Evolutionary conservation across 1,140 invertebrate species (phyloP).

Genomic region (Calephelis nemesis): DNA sequence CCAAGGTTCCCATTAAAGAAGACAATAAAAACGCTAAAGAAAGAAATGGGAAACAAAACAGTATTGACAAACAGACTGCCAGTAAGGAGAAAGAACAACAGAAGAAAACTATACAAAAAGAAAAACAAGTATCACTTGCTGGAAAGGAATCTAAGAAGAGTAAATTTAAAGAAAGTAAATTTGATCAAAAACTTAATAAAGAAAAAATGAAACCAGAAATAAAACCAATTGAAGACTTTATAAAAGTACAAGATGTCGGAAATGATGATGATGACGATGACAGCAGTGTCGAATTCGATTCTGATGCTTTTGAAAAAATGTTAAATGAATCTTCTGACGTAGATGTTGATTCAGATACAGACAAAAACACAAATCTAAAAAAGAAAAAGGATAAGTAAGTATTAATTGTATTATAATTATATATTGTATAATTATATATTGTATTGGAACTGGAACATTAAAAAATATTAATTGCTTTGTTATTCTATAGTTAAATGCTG

Average conservation of each 20-base stretch:
- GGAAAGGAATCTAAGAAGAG: conserved; percentile 27
- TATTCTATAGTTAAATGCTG: no score
- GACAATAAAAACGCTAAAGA: conserved; percentile 3
- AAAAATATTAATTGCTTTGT: background rate
- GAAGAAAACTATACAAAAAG: conserved; percentile 23
- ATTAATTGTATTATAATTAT: no score
- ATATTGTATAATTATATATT: no score
- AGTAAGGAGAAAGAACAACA: conserved; percentile 20
- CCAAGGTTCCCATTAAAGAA: background rate
- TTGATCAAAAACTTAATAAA: conserved; percentile 29
- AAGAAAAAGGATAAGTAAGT: conserved; percentile 31
- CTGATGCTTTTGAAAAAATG: conserved; percentile 61
- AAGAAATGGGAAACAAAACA: background rate
- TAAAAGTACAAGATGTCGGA: conserved; percentile 39
- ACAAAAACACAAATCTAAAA: conserved; percentile 30
- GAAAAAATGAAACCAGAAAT: conserved; percentile 42
- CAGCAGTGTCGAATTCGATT: conserved; percentile 54
- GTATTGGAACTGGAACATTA: no score
- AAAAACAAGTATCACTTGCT: conserved; percentile 7
- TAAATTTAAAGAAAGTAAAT: conserved; percentile 27
- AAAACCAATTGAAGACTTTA: conserved; percentile 43
- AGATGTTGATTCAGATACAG: conserved; percentile 31
- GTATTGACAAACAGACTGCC: background rate
- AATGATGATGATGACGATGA: conserved; percentile 43
- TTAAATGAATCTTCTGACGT: conserved; percentile 36